These are phyloP conservation scores for Argopecten irradians DNA, from an alignment of 1,140 invertebrate genomes.

Conservation along the genomic window DNA sequence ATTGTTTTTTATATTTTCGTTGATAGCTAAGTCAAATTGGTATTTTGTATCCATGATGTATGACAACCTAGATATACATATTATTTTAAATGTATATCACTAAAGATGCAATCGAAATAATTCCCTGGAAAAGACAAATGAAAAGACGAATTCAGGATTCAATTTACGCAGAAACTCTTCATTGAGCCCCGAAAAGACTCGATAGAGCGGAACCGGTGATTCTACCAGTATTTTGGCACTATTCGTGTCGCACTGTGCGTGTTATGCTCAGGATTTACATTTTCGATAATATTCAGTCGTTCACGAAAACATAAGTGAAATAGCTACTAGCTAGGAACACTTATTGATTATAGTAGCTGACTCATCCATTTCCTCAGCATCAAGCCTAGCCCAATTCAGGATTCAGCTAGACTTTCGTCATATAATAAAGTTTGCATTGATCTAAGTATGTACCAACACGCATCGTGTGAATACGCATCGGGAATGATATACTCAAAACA, in stretches of 20 bases:
- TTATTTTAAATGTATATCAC: too few species aligned
- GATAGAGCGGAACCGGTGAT: neutral
- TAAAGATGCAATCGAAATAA: too few species aligned
- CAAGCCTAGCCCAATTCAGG: neutral
- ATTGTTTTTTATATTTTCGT: too few species aligned
- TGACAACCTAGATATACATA: too few species aligned
- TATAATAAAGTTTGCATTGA: neutral
- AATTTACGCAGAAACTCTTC: neutral
- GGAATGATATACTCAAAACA: neutral
- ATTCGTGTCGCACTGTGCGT: neutral
- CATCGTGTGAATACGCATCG: neutral
- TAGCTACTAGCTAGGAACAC: neutral
- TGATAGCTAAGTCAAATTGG: too few species aligned
- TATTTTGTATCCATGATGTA: too few species aligned
- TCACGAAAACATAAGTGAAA: neutral
- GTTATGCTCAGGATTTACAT: neutral
- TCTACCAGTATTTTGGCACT: neutral
- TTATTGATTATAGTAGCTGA: neutral
- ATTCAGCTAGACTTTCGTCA: neutral
- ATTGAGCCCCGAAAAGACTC: neutral
- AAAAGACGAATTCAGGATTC: too few species aligned
- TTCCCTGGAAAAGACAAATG: too few species aligned
- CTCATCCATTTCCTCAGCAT: neutral
- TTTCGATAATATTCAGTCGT: slow-evolving; percentile 6
- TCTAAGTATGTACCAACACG: neutral